phyloP scores from a whole-genome alignment of 2,113 vertebrate species.

The Callopanchax toddi region DNA sequence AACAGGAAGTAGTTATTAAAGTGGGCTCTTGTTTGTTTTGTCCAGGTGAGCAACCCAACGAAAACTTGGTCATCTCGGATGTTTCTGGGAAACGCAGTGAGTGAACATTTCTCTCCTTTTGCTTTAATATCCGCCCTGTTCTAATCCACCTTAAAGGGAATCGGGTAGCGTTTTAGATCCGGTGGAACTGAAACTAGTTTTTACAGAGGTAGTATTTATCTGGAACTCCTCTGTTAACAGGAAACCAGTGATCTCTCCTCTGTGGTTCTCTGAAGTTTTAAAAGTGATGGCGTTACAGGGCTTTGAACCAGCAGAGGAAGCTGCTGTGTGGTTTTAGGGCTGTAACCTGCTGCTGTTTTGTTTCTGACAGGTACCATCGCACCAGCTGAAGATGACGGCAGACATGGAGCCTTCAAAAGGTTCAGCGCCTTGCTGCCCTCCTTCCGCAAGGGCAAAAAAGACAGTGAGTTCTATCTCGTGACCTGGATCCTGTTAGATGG shows the following conservation, averaged over 20 bases:
- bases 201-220: too few species aligned
- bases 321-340: background rate
- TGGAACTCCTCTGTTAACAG: too few species aligned
- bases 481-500: background rate
- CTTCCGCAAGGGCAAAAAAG: conserved; percentile 64
- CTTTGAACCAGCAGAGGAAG: background rate
- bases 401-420: conserved; percentile 69
- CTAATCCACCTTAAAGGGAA: too few species aligned
- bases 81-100: conserved; percentile 44
- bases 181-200: too few species aligned
- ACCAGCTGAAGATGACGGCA: conserved; percentile 57
- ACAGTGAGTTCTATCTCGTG: conserved; percentile 60
- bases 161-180: too few species aligned
- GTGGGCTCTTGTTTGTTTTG: conserved; percentile 15
- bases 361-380: conserved; percentile 39
- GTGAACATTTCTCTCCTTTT: conserved; percentile 1
- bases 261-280: too few species aligned
- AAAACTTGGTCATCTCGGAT: conserved; percentile 28
- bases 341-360: background rate
- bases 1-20: too few species aligned
- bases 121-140: too few species aligned
- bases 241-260: too few species aligned
- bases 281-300: too few species aligned
- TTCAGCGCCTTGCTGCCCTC: conserved; percentile 73
- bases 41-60: conserved; percentile 62